These are phyloP conservation scores for Spisula subtruncata DNA, from an alignment of 2,888 invertebrate species.

Conservation along the genomic window DNA sequence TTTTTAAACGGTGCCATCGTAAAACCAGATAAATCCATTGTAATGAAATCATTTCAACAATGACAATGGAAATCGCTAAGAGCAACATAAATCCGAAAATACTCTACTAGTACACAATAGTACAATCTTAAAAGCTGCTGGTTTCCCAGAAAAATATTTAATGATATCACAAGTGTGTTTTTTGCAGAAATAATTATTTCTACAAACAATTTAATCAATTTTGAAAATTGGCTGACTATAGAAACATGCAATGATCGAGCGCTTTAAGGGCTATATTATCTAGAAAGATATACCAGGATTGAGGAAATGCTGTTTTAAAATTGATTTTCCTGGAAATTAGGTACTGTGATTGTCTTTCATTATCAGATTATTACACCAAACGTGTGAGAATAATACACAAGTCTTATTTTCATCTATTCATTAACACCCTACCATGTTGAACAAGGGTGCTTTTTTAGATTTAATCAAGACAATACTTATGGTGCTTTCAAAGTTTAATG, in stretches of 20 bases:
- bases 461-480: no score
- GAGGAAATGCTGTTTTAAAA: neutral
- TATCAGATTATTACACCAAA: no score
- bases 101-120: no score
- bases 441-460: no score
- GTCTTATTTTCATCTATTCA: no score
- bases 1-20: no score
- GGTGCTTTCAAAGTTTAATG: no score
- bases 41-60: no score
- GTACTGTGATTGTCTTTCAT: neutral
- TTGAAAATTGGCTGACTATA: constrained; percentile 4
- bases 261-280: constrained; percentile 12
- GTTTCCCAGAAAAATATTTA: neutral
- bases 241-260: neutral
- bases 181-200: constrained; percentile 5
- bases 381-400: no score
- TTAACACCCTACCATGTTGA: no score
- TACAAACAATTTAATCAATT: constrained; percentile 16
- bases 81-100: neutral
- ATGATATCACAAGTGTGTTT: neutral
- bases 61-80: neutral
- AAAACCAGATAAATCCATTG: no score
- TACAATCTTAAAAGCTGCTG: neutral
- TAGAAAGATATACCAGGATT: neutral
- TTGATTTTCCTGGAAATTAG: neutral